These are phyloP conservation scores for Nasonia vitripennis DNA, from an alignment of 1,140 invertebrate species.

Conservation along the genomic window DNA sequence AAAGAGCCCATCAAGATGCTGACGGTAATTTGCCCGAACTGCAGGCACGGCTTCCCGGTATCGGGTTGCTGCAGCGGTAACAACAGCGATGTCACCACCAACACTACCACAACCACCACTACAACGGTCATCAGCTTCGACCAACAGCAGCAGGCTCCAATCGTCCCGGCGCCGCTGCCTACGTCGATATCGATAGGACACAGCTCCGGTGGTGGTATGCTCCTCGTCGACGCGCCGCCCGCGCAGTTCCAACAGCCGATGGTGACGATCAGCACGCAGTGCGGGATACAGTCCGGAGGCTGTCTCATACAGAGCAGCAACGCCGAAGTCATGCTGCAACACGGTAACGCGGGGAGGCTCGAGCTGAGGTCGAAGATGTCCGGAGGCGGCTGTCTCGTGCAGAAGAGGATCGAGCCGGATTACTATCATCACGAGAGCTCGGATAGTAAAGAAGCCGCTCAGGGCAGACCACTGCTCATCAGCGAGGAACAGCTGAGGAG, in stretches of 20 bases:
- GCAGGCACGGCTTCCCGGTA: slow-evolving; percentile 77
- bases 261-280: slow-evolving; percentile 48
- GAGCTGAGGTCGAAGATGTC: slow-evolving; percentile 65
- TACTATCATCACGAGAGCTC: slow-evolving; percentile 46
- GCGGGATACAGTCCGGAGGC: slow-evolving; percentile 63
- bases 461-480: slow-evolving; percentile 24
- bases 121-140: slow-evolving; percentile 4
- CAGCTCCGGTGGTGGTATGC: slow-evolving; percentile 6
- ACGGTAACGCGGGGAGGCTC: slow-evolving; percentile 53
- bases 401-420: slow-evolving; percentile 54
- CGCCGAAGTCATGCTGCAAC: slow-evolving; percentile 57
- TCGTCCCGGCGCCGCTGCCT: slow-evolving; percentile 34
- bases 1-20: slow-evolving; percentile 58
- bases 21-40: slow-evolving; percentile 79
- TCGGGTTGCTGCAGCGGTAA: slow-evolving; percentile 60
- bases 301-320: slow-evolving; percentile 63
- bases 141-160: not conserved
- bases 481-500: slow-evolving; percentile 47
- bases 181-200: not conserved
- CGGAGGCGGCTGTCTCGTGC: slow-evolving; percentile 58
- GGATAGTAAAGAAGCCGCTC: not conserved
- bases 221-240: slow-evolving; percentile 3
- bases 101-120: not conserved
- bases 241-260: slow-evolving; percentile 42
- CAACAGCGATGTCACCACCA: not conserved